phyloP scores from a whole-genome alignment of 2,113 vertebrate genomes.

The Equus quagga region DNA sequence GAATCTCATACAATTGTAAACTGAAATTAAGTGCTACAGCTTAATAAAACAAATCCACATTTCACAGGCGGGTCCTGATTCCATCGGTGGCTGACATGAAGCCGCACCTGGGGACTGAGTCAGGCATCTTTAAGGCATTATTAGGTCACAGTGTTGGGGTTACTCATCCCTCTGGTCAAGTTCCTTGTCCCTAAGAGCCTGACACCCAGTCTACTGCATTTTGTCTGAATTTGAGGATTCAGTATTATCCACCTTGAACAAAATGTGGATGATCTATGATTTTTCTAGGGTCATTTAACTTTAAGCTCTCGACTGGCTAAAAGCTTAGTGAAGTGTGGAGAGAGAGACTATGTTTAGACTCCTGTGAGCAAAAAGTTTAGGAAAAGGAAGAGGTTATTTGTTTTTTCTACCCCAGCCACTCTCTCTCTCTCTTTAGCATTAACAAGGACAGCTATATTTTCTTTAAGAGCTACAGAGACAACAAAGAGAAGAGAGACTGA shows the following conservation, averaged over 20 bases:
- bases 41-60: not conserved
- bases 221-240: not conserved
- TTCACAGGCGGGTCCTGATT: not conserved
- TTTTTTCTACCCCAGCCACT: not conserved
- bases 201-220: not conserved
- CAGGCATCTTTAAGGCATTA: not conserved
- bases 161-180: not conserved
- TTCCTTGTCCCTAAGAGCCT: not conserved
- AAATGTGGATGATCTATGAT: not conserved
- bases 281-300: not conserved
- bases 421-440: not conserved
- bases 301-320: not conserved
- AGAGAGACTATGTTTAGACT: not conserved
- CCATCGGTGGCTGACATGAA: not conserved
- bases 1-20: not conserved
- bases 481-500: not conserved
- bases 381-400: not conserved
- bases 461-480: not conserved
- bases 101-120: not conserved
- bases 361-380: slow-evolving; percentile 15
- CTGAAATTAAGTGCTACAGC: not conserved
- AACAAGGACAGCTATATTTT: not conserved
- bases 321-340: not conserved
- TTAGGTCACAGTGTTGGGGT: not conserved
- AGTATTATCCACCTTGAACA: not conserved